phyloP scores from a whole-genome alignment of 2,797 vertebrate genomes.

The Hipposideros larvatus region DNA sequence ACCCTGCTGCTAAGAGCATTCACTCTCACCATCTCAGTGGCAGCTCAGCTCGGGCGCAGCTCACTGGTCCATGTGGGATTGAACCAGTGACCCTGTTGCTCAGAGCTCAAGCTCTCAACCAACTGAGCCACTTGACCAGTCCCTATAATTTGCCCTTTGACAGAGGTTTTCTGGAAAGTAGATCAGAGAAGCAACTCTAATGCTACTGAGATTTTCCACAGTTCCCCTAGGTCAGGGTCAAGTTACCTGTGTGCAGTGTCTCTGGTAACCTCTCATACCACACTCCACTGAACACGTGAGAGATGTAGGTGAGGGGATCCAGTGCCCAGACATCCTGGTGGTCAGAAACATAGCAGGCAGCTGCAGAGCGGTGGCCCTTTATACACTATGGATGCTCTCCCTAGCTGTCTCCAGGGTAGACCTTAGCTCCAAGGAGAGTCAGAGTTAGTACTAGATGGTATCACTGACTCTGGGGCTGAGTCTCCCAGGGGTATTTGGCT shows the following conservation, averaged over 20 bases:
- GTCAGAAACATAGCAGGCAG: neutral
- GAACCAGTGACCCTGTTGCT: too few species aligned
- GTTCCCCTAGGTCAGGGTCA: neutral
- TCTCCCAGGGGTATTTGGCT: neutral
- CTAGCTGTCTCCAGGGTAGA: too few species aligned
- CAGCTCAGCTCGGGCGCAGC: too few species aligned
- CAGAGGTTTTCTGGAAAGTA: neutral
- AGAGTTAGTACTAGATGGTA: neutral
- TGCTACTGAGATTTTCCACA: neutral
- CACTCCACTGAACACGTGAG: neutral
- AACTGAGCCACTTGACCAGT: too few species aligned
- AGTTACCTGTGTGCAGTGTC: neutral
- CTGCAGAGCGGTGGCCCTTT: neutral
- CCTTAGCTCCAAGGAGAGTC: neutral
- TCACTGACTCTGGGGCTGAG: neutral
- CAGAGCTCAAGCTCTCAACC: too few species aligned
- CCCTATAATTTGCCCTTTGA: neutral
- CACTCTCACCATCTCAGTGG: too few species aligned
- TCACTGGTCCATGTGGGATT: too few species aligned
- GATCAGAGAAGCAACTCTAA: neutral
- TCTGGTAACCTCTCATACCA: neutral
- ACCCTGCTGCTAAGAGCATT: too few species aligned
- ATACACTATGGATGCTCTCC: neutral
- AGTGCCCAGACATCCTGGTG: neutral
- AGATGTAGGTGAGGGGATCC: neutral